Evolutionary conservation across 2,797 vertebrate species (phyloP), one percentile per base, ranked within the genome.

Genomic region (Apogon hyalosoma): DNA sequence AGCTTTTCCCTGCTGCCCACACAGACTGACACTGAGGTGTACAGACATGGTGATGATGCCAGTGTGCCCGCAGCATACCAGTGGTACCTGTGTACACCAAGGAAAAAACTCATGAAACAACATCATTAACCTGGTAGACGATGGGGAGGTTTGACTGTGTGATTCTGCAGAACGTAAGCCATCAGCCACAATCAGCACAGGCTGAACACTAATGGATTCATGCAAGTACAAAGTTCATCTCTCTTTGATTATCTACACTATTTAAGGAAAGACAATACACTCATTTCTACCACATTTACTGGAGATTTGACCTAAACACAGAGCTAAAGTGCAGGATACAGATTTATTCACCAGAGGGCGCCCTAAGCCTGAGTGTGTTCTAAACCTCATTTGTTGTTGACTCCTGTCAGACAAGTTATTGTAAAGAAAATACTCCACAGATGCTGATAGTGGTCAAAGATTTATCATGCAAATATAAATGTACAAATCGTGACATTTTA

Each of bases 21-120:
- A 64, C 87, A 86, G 79, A 82, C 86, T 74, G 85, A 65, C 65
- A 73, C 79, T 68, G 84, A 91, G 85, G 83, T 90, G 77, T 75
- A 87, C 79, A 83, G 77, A 83, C 90, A 77, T 18, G 57, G 40
- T 12, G 57, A 86, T 11, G 55, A 60, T 75, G 79, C 79, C 68
- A 71, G n/a, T 33, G 49, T 64, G 48, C 77, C 84, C 82, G 73
- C 64, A 3, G 75, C 70, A 82, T 90, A 74, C 62, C 74, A 57
- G 72, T 79, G 63, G 28, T 50, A 51, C 51, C 68, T 57, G 62
- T 84, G 47, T 76, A 84, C 75, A 83, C 69, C 79, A 39, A 81
- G 9, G 9, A 69, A 40, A 68, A 39, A 56, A 2, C 16, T 51
- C 58, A 55, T 40, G 55, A 33, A 59, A 50, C 33, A 58, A 36